Base-by-base conservation (phyloP, 2,888 invertebrate species). In the Hydriomena furcata region DNA sequence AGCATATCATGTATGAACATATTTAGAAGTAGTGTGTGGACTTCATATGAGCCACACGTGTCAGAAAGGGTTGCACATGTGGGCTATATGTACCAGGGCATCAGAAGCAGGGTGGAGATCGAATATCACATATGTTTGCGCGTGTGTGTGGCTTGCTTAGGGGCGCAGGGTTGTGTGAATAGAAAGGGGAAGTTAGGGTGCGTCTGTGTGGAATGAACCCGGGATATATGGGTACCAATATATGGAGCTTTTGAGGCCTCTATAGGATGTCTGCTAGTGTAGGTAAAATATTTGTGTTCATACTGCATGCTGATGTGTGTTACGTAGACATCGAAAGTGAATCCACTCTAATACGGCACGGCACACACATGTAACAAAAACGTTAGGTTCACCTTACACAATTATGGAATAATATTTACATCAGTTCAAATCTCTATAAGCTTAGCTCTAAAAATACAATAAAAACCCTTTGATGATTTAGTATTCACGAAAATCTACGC, bases 51-150 rank as follows among this genome's bases (percentile, higher is more conserved):
- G 52, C 60, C 76, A 79, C 76, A 80, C 77, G 79, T 81, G 80
- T 75, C 71, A 62, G 73, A 81, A 89, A 89, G 89, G 89, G 90
- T 89, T 89, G 84, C 84, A 84, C 90, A 87, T 89, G 89, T 89
- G 86, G 82, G 85, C 85, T 87, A 84, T 71, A 77, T 81, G 79
- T 80, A 90, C 87, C 74, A 90, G 87, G 86, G 65, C 52, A 63
- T 46, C 84, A 91, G 68, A 70, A 63, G 44, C 42, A 50, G 56
- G 50, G 52, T 60, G 65, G 76, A 81, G 79, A 57, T 74, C 46
- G 56, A 65, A 61, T 60, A 65, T 73, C 83, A 86, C 85, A 87
- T 76, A 72, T 85, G 86, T 55, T 65, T 65, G 68, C 65, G 60
- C 34, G 63, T 64, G 73, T 67, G 70, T 75, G 75, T 75, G 66